Evolutionary conservation across 92 coral and sea anemone species (phyloP).

Genomic region (Hydrozoanthus gracilis): DNA sequence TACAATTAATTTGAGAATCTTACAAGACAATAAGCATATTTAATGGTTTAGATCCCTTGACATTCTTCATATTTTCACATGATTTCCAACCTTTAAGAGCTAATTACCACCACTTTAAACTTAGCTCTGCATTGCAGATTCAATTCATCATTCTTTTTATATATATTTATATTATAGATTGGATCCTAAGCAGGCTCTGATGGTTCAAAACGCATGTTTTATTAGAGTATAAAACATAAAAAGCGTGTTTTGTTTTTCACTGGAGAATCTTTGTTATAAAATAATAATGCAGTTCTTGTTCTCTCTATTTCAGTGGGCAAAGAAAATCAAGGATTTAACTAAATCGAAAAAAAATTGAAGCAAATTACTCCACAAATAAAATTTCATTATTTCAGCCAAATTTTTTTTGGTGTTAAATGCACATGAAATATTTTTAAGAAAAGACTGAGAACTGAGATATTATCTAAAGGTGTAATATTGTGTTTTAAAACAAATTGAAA

Average conservation of each 20-base stretch:
- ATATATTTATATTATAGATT: not conserved
- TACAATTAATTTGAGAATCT: constrained; percentile 23
- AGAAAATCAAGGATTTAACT: not conserved
- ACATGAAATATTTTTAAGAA: constrained; percentile 34
- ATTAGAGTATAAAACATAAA: not conserved
- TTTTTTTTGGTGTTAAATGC: constrained; percentile 1
- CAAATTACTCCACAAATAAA: not conserved
- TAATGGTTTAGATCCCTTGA: constrained; percentile 59
- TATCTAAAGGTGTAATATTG: constrained; percentile 16
- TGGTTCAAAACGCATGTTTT: not conserved
- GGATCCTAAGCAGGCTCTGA: not conserved
- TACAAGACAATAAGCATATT: constrained; percentile 56
- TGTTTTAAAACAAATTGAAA: constrained; percentile 22
- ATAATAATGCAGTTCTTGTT: not conserved
- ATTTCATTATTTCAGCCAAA: not conserved
- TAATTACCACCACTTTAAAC: constrained; percentile 12
- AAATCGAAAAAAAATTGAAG: not conserved
- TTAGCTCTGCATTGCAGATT: constrained; percentile 7
- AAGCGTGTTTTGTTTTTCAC: not conserved
- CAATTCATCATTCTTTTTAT: constrained; percentile 3
- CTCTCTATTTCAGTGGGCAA: constrained; percentile 7
- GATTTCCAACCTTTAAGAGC: constrained; percentile 61
- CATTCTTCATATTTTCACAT: constrained; percentile 56
- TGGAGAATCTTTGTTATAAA: not conserved
- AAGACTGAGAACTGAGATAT: constrained; percentile 42